Evolutionary conservation across 2,888 invertebrate species (phyloP), one percentile per base, ranked within the genome.

Genomic region (Ormyrus thymus): DNA sequence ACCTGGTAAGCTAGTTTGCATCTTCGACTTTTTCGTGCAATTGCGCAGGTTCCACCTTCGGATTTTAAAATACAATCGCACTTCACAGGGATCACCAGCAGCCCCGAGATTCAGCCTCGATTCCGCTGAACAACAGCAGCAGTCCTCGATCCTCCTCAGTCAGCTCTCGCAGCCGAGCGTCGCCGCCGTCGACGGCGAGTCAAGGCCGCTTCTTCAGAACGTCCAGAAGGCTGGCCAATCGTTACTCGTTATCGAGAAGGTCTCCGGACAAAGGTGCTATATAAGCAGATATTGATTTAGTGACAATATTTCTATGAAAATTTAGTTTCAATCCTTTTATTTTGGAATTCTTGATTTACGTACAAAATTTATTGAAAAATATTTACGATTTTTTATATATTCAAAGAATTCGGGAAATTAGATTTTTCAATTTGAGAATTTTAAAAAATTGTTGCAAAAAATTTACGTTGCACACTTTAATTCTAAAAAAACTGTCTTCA

Each of bases 201-300:
- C 78, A 15, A 78, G 58, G 46, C n/a, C 66, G 43, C 29, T 77
- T 8, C 77, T 53, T 3, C 77, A 72, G 61, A 29, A 29, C 29
- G 29, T 29, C 55, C 53, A 74, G 55, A 85, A 71, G 83, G 84
- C 29, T 82, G 85, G 66, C 53, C 85, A 87, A 59, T 86, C 87
- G 77, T 86, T 86, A 78, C 85, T 88, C 83, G 85, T 88, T 80
- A 83, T 89, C 83, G 86, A 88, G 76, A 87, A 86, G 70, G 81
- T 87, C 83, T 29, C 87, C 73, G 84, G 84, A 69, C 45, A 80
- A 80, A 76, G 80, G 80, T 80, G 55, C 55, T 29, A 29, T 29
- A 29, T 29, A 29, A 29, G 29, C 29, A 29, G 3, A 1, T 29
- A 29, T 29, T 29, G 29, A 29, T 29, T 29, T 29, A 29, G 29